A percentile compares a stretch with the other conserved stretches of the same genome.
phyloP scores from a whole-genome alignment of 1,140 invertebrate genomes.

The Drosophila sp. region DNA sequence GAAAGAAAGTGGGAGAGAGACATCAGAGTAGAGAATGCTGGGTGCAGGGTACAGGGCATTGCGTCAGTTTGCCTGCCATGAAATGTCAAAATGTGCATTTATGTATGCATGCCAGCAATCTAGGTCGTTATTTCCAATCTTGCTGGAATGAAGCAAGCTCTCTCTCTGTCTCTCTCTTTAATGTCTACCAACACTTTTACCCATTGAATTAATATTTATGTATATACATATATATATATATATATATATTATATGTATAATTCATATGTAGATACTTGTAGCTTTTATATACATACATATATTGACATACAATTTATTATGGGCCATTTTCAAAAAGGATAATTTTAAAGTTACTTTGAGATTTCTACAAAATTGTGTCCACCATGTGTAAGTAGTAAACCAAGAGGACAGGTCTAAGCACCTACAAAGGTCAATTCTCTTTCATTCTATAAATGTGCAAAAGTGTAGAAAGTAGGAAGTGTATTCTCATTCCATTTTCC shows the following conservation, averaged over 20 bases:
- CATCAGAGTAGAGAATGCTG: background rate
- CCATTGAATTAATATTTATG: background rate
- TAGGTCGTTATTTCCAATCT: slow-evolving; percentile 38
- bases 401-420: too few species aligned
- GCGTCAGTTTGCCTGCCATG: slow-evolving; percentile 42
- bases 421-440: too few species aligned
- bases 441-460: too few species aligned
- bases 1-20: background rate
- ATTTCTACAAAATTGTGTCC: too few species aligned
- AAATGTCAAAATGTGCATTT: slow-evolving; percentile 57
- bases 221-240: background rate
- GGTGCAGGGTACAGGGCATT: slow-evolving; percentile 21
- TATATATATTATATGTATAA: background rate
- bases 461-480: too few species aligned
- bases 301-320: background rate
- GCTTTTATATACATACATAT: background rate
- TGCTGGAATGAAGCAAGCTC: slow-evolving; percentile 1
- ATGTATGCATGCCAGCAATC: slow-evolving; percentile 21
- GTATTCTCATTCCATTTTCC: too few species aligned
- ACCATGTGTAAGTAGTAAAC: too few species aligned
- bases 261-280: slow-evolving; percentile 1
- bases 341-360: too few species aligned
- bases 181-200: background rate
- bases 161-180: background rate
- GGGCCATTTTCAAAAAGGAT: too few species aligned